These are phyloP conservation scores for Lacanobia oleracea DNA, from an alignment of 2,888 invertebrate species.

Conservation along the genomic window DNA sequence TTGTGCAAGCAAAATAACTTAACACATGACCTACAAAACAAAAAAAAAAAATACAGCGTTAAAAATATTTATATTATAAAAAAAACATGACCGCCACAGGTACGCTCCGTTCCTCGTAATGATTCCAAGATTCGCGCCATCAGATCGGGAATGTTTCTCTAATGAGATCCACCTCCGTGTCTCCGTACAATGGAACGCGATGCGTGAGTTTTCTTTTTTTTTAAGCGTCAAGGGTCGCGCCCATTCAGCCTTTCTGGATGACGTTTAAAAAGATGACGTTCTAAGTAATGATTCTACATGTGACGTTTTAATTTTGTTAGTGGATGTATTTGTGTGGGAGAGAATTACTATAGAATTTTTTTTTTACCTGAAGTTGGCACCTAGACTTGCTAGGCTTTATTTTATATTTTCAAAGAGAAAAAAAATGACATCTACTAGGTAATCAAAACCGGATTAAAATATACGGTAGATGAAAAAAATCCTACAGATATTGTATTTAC, in stretches of 20 bases:
- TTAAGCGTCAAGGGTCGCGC: constrained; percentile 83
- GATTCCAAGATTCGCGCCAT: constrained; percentile 89
- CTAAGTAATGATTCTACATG: constrained; percentile 87
- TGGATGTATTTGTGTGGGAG: constrained; percentile 60
- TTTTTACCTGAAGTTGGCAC: neutral
- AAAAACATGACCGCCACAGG: constrained; percentile 57
- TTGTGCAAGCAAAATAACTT: neutral
- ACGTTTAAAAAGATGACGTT: constrained; percentile 86
- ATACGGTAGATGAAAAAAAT: neutral
- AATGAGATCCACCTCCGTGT: constrained; percentile 89
- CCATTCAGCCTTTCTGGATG: constrained; percentile 82
- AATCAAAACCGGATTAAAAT: too few relatives aligned
- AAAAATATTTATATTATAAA: constrained; percentile 28
- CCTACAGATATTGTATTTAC: too few relatives aligned
- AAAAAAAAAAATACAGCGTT: constrained; percentile 32
- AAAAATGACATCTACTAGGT: too few relatives aligned
- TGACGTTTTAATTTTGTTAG: constrained; percentile 73
- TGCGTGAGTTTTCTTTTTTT: constrained; percentile 86
- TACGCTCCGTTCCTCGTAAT: constrained; percentile 84
- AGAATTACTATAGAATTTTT: constrained; percentile 31
- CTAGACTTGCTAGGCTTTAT: neutral
- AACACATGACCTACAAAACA: constrained; percentile 47
- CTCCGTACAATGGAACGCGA: constrained; percentile 87
- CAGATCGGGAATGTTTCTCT: constrained; percentile 85
- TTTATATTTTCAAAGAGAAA: neutral